Evolutionary conservation across 1,140 invertebrate genomes (phyloP).

Genomic region (Musca domestica): DNA sequence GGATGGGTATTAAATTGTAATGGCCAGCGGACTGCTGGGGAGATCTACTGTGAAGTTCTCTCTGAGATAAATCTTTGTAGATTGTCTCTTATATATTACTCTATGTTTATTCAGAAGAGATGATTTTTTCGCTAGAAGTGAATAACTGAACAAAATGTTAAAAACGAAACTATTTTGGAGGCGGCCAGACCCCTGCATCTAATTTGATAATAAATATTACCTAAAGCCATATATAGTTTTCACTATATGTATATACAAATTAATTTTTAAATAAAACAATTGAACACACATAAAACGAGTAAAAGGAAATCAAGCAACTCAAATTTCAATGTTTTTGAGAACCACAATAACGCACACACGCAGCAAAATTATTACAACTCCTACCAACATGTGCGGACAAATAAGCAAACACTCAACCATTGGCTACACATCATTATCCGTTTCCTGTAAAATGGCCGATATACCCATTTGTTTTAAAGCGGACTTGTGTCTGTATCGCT

Average conservation of each 20-base stretch:
- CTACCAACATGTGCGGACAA: too few relatives aligned
- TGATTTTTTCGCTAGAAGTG: too few relatives aligned
- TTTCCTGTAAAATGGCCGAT: slow-evolving; percentile 8
- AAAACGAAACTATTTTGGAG: too few relatives aligned
- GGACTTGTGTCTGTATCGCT: neutral
- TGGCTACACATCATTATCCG: slow-evolving; percentile 1
- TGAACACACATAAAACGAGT: slow-evolving; percentile 4
- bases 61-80: too few relatives aligned
- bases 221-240: neutral
- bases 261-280: neutral
- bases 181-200: too few relatives aligned
- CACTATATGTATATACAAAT: neutral
- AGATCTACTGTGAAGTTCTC: too few relatives aligned
- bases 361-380: neutral
- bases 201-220: too few relatives aligned
- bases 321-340: neutral
- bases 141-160: too few relatives aligned
- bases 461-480: neutral
- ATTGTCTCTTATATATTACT: too few relatives aligned
- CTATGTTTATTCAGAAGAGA: too few relatives aligned
- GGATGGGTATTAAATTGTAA: too few relatives aligned
- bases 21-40: too few relatives aligned
- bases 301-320: slow-evolving; percentile 9
- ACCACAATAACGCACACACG: slow-evolving; percentile 7
- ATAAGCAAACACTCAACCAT: neutral